Percentiles rank a stretch among this genome's conserved stretches.
Evolutionary conservation across 1,140 invertebrate species (phyloP).

Genomic region (Lepidurus packardi): DNA sequence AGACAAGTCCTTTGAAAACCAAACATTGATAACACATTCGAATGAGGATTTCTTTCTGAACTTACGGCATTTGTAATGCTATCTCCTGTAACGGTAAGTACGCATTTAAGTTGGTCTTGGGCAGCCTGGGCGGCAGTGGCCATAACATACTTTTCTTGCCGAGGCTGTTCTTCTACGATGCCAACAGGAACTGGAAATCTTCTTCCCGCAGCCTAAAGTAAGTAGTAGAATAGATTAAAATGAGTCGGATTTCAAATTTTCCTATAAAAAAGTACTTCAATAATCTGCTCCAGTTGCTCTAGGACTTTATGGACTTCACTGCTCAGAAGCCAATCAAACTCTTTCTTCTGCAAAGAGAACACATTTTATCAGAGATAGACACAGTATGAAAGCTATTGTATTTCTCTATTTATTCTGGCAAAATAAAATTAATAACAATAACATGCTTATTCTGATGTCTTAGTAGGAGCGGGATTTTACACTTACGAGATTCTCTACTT

Average conservation of each 20-base stretch:
- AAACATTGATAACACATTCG: conserved; percentile 9
- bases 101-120: conserved; percentile 83
- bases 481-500: conserved; percentile 2
- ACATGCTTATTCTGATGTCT: background rate
- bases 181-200: conserved; percentile 74
- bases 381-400: background rate
- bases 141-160: conserved; percentile 83
- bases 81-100: conserved; percentile 80
- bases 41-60: conserved; percentile 35
- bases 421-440: background rate
- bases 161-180: conserved; percentile 65
- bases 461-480: background rate
- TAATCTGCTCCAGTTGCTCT: conserved; percentile 71
- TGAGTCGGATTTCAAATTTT: conserved; percentile 29
- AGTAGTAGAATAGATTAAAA: conserved; percentile 32
- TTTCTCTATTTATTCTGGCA: background rate
- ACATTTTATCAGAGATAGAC: conserved; percentile 22
- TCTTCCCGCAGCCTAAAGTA: conserved; percentile 50
- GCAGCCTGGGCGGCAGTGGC: conserved; percentile 55
- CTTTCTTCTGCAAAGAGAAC: conserved; percentile 68
- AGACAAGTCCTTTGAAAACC: conserved; percentile 66
- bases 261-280: conserved; percentile 57
- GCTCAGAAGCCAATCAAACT: conserved; percentile 86
- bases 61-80: conserved; percentile 84
- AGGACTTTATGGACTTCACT: conserved; percentile 82